phyloP scores from a whole-genome alignment of 2,113 vertebrate species.

The Oreochromis tanganicae region DNA sequence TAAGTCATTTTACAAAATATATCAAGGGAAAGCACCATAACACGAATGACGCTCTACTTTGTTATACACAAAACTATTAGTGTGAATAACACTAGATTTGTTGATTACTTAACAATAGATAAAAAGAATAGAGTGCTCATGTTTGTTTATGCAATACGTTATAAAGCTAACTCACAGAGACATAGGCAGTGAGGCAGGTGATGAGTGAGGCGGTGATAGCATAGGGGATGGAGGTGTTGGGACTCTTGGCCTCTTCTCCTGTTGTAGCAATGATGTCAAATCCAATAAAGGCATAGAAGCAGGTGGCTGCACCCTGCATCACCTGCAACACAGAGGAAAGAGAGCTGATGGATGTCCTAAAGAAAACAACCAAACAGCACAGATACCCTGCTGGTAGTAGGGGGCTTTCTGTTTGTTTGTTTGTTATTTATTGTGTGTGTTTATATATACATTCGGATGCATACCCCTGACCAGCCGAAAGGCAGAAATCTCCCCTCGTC shows the following conservation, averaged over 20 bases:
- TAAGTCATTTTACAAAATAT: background rate
- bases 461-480: slow-evolving; percentile 95
- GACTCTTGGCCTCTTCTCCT: slow-evolving; percentile 95
- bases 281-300: slow-evolving; percentile 98
- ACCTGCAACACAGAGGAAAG: slow-evolving; percentile 72
- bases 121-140: fast-evolving
- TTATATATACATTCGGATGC: slow-evolving; percentile 16
- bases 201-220: slow-evolving; percentile 95
- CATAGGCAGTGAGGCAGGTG: slow-evolving; percentile 94
- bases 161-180: slow-evolving; percentile 85
- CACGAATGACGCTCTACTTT: background rate
- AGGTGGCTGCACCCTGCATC: slow-evolving; percentile 94
- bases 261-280: slow-evolving; percentile 99
- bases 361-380: background rate
- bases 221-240: slow-evolving; percentile 96
- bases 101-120: background rate
- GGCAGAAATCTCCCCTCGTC: slow-evolving; percentile 89
- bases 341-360: background rate
- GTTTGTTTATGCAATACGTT: background rate
- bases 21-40: fast-evolving
- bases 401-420: background rate
- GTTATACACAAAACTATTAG: background rate
- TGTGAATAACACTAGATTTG: background rate
- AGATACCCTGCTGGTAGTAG: background rate
- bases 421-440: background rate